Percentiles rank a stretch among this genome's conserved stretches.
These are phyloP conservation scores for Ganaspis brasiliensis DNA, from an alignment of 2,888 invertebrate species.

Conservation along the genomic window DNA sequence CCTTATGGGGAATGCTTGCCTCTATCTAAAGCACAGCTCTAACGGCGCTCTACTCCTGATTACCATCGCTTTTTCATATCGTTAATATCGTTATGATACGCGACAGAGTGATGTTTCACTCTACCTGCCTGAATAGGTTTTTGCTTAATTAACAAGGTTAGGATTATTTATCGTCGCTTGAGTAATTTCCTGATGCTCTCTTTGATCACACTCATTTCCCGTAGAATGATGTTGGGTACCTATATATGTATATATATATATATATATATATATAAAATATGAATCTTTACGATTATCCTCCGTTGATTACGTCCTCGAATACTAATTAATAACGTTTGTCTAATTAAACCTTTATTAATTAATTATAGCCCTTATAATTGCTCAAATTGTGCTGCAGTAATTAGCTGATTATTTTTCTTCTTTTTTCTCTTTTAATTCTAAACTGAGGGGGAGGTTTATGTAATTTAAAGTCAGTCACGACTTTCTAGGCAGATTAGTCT, in stretches of 20 bases:
- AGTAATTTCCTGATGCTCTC: slow-evolving; percentile 24
- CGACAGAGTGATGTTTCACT: slow-evolving; percentile 38
- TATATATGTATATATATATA: neutral
- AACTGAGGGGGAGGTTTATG: slow-evolving; percentile 6
- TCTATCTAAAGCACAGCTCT: slow-evolving; percentile 23
- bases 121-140: slow-evolving; percentile 26
- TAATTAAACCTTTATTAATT: slow-evolving; percentile 19
- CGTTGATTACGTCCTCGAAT: slow-evolving; percentile 6
- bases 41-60: slow-evolving; percentile 37
- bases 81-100: slow-evolving; percentile 41
- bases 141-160: slow-evolving; percentile 42
- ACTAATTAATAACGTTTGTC: slow-evolving; percentile 24
- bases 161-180: slow-evolving; percentile 28
- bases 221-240: neutral
- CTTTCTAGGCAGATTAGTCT: slow-evolving; percentile 37
- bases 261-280: neutral
- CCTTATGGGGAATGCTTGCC: slow-evolving; percentile 36
- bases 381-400: slow-evolving; percentile 20
- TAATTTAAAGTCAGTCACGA: slow-evolving; percentile 39
- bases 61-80: slow-evolving; percentile 40
- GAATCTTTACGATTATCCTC: slow-evolving; percentile 4
- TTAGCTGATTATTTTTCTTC: slow-evolving; percentile 19
- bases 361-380: neutral
- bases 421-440: slow-evolving; percentile 7
- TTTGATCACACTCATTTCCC: neutral